Conservation (phyloP, 1,140 invertebrate genomes). For the Anastrepha ludens region DNA sequence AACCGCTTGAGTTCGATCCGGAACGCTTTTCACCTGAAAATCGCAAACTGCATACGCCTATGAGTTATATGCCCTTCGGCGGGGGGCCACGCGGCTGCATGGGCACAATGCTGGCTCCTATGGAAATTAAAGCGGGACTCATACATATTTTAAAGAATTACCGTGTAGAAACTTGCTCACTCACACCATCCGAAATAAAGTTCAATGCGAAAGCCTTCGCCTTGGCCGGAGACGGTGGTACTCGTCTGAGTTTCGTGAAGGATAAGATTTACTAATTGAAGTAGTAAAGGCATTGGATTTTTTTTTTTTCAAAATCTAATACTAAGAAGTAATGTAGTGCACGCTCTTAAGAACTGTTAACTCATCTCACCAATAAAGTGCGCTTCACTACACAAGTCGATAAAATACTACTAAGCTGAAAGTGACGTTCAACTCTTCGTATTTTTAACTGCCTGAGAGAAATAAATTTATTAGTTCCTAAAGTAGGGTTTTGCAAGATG, state of each 20-base stretch:
- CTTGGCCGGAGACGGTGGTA: conserved; percentile 60
- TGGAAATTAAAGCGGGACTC: conserved; percentile 68
- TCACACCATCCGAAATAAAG: conserved; percentile 61
- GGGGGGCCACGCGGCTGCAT: conserved; percentile 86
- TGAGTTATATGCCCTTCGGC: conserved; percentile 85
- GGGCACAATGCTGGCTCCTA: conserved; percentile 76
- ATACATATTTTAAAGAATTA: conserved; percentile 68
- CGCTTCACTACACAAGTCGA: no score
- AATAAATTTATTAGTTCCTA: no score
- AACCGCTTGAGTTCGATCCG: conserved; percentile 81
- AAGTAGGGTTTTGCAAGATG: no score
- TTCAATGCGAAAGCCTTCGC: conserved; percentile 64
- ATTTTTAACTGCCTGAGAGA: no score
- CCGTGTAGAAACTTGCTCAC: conserved; percentile 58
- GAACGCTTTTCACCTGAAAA: conserved; percentile 78
- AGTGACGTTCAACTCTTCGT: no score
- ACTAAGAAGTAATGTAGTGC: no score
- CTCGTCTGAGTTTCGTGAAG: conserved; percentile 63
- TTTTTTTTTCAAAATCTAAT: no score
- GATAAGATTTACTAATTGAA: conserved; percentile 57
- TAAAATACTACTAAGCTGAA: no score
- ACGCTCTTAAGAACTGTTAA: no score
- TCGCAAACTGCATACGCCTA: conserved; percentile 72
- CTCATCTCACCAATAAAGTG: no score
- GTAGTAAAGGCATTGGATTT: no score